A percentile compares a stretch with the other conserved stretches of the same genome.
Conservation (phyloP, 2,113 vertebrate species). For the Cryptotis parvus region DNA sequence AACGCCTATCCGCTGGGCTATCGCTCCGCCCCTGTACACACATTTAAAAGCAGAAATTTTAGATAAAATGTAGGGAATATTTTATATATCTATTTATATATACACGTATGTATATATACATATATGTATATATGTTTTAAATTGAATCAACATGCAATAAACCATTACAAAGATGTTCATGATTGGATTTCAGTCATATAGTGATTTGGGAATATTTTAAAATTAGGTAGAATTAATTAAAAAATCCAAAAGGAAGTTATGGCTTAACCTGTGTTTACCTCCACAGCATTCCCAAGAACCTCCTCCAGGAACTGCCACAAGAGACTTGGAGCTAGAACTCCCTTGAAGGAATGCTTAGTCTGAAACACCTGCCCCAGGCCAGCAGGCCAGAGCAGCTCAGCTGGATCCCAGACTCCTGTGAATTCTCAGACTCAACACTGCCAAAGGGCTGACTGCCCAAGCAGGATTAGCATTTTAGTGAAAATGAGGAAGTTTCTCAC, state of each 20-base stretch:
- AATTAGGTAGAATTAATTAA: slow-evolving; percentile 14
- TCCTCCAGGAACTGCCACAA: not conserved
- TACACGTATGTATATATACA: no score
- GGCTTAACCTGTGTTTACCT: slow-evolving; percentile 36
- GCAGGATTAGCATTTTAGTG: slow-evolving; percentile 12
- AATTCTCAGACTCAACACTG: no score
- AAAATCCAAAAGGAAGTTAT: slow-evolving; percentile 45
- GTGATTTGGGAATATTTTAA: not conserved
- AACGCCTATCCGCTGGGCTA: no score
- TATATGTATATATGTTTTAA: no score
- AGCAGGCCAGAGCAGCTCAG: not conserved
- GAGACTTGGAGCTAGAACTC: not conserved
- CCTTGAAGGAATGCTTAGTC: slow-evolving; percentile 28
- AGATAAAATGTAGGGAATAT: slow-evolving; percentile 4
- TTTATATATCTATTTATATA: no score
- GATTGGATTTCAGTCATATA: no score
- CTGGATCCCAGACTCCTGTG: no score
- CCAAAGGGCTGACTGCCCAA: slow-evolving; percentile 11
- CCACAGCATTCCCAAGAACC: slow-evolving; percentile 46
- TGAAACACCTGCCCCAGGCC: slow-evolving; percentile 25
- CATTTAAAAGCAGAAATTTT: slow-evolving; percentile 41
- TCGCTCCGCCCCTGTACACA: no score
- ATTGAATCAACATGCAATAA: no score
- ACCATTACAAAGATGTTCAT: no score
- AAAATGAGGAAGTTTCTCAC: no score